Percentiles rank a stretch among this genome's conserved stretches.
Conservation (phyloP, 2,113 vertebrate species). For the Chionis minor region DNA sequence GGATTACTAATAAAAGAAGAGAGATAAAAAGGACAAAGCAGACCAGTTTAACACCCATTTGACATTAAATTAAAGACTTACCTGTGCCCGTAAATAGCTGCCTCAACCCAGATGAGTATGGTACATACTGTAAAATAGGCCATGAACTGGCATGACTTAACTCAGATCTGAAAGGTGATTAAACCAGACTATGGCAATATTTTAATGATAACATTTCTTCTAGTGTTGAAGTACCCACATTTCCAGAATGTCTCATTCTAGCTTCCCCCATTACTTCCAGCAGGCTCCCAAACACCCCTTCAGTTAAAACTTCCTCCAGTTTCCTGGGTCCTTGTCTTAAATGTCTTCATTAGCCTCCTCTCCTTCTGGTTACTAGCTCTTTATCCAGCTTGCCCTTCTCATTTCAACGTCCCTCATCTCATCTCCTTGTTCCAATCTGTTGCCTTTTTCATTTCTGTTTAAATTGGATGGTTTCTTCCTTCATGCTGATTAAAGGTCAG, state of each 20-base stretch:
- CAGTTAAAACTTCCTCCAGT: neutral
- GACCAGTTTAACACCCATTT: neutral
- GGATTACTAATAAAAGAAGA: neutral
- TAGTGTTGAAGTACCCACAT: neutral
- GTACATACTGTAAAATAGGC: conserved; percentile 20
- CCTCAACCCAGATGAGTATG: conserved; percentile 40
- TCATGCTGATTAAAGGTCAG: neutral
- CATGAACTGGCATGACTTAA: conserved; percentile 41
- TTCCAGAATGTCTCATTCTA: neutral
- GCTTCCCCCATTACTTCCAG: neutral
- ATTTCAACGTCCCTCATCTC: neutral
- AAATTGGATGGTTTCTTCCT: neutral
- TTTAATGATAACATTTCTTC: neutral
- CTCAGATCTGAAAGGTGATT: conserved; percentile 16
- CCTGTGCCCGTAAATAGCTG: conserved; percentile 38
- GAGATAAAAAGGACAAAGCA: conserved; percentile 17
- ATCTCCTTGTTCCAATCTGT: neutral
- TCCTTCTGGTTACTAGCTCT: neutral
- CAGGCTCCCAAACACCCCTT: neutral
- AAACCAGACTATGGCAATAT: neutral
- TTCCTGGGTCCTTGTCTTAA: neutral
- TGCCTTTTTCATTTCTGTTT: neutral
- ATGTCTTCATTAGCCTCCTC: neutral
- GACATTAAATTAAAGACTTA: conserved; percentile 3
- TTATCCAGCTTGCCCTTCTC: neutral